Conservation (phyloP, 2,888 invertebrate species). For the Drosophila limbata region DNA sequence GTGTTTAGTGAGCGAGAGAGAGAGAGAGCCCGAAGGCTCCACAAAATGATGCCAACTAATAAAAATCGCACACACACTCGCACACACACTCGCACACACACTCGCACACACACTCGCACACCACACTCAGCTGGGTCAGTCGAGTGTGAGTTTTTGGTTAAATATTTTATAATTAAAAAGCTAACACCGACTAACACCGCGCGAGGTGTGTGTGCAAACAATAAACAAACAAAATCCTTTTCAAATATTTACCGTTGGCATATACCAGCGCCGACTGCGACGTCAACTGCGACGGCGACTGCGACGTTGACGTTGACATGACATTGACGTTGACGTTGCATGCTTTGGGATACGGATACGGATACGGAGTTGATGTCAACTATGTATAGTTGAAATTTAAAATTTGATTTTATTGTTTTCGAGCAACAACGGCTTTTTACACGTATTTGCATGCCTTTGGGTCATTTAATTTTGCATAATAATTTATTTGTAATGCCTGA, state of each 20-base stretch:
- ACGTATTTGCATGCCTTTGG: constrained; percentile 66
- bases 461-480: constrained; percentile 79
- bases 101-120: constrained; percentile 17
- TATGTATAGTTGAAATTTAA: constrained; percentile 58
- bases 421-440: constrained; percentile 12
- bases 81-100: constrained; percentile 21
- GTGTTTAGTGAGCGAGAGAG: constrained; percentile 73
- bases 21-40: constrained; percentile 32
- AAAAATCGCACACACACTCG: constrained; percentile 51
- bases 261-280: constrained; percentile 72
- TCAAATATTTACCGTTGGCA: constrained; percentile 83
- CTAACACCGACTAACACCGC: constrained; percentile 83
- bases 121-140: constrained; percentile 43
- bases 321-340: constrained; percentile 40
- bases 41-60: constrained; percentile 58
- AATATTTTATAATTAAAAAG: constrained; percentile 85
- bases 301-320: constrained; percentile 41
- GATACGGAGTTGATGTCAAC: constrained; percentile 39
- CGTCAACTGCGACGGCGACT: constrained; percentile 35
- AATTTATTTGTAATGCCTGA: constrained; percentile 75
- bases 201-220: constrained; percentile 83
- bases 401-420: constrained; percentile 67
- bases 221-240: constrained; percentile 84
- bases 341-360: not conserved
- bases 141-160: constrained; percentile 82